Evolutionary conservation across 2,113 vertebrate species (phyloP).

Genomic region (Echinops telfairi): DNA sequence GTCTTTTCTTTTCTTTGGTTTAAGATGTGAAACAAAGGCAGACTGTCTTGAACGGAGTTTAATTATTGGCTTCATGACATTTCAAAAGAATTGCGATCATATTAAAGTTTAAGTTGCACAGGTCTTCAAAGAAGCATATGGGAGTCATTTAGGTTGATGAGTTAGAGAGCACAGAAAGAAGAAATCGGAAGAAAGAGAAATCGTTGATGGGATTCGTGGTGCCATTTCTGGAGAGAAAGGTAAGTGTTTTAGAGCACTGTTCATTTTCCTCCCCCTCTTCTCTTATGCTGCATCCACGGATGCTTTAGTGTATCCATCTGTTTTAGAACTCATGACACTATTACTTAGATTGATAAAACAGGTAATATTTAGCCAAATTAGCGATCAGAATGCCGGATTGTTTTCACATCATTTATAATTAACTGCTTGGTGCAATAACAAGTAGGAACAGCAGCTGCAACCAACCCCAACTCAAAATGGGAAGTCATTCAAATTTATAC

Average conservation of each 20-base stretch:
- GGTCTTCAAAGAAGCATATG: too few species aligned
- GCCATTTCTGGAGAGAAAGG: slow-evolving; percentile 23
- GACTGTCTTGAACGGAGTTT: too few species aligned
- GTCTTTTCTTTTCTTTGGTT: too few species aligned
- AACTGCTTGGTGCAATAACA: slow-evolving; percentile 75
- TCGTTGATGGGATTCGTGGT: not conserved
- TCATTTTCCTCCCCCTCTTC: not conserved
- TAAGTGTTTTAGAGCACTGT: not conserved
- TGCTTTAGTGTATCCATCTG: slow-evolving; percentile 75
- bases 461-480: slow-evolving; percentile 6
- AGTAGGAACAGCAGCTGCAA: slow-evolving; percentile 72
- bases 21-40: too few species aligned
- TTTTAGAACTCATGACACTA: slow-evolving; percentile 69
- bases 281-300: not conserved
- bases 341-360: slow-evolving; percentile 80
- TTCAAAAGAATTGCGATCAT: too few species aligned
- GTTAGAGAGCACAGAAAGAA: too few species aligned
- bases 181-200: too few species aligned
- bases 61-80: too few species aligned
- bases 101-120: too few species aligned
- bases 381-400: slow-evolving; percentile 73
- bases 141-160: too few species aligned
- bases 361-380: slow-evolving; percentile 82
- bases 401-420: slow-evolving; percentile 80
- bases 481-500: slow-evolving; percentile 62